Conservation (phyloP, 2,113 vertebrate genomes). For the Phyllostomus hastatus region DNA sequence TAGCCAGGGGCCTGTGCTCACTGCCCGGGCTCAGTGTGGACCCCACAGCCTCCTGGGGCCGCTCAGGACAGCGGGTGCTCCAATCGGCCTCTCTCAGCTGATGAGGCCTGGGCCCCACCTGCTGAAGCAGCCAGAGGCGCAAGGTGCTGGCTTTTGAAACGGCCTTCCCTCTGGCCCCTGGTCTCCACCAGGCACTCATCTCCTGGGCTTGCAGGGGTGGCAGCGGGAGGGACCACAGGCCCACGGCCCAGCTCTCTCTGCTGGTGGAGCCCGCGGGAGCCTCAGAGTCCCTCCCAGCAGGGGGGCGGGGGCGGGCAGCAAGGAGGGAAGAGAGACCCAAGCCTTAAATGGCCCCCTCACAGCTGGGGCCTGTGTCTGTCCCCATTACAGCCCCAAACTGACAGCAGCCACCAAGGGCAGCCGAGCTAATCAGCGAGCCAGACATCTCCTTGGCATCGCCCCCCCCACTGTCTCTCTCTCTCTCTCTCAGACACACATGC, state of each 20-base stretch:
- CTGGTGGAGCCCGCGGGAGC: background rate
- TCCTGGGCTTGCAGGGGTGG: background rate
- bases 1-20: accelerated
- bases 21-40: background rate
- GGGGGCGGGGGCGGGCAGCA: background rate
- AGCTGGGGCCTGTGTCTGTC: background rate
- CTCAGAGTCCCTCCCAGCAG: background rate
- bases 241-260: background rate
- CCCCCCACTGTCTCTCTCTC: background rate
- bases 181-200: background rate
- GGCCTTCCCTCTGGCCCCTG: background rate
- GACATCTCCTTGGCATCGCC: background rate
- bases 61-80: background rate
- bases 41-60: background rate
- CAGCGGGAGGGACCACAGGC: background rate
- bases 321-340: background rate
- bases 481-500: background rate
- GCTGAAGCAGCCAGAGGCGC: background rate
- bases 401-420: background rate
- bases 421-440: background rate
- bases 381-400: background rate
- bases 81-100: accelerated
- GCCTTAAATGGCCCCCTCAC: background rate
- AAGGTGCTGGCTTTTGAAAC: background rate
- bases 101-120: background rate